Evolutionary conservation across 2,888 invertebrate genomes (phyloP), one percentile per base, ranked within the genome.

Genomic region (Drosophila multiciliata): DNA sequence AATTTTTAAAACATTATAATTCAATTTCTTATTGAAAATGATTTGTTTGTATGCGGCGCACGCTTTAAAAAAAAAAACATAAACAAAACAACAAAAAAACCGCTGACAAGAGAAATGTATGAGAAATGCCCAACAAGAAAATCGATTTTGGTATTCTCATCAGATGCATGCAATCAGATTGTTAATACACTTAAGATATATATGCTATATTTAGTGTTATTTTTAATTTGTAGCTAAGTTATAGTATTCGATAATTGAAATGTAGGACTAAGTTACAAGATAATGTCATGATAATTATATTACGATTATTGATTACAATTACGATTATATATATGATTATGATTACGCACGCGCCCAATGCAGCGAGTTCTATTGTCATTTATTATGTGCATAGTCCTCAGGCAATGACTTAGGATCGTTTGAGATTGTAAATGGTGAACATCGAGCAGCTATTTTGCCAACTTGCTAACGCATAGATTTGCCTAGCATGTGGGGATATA

Each of bases 261-360:
- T 68, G 26, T 79, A 49, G 45, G 0, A 17, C 15, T 83, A 85
- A 85, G 75, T 64, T 79, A 80, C 33, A 67, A 23, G 3, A 54
- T 72, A 77, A 87, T 82, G 77, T 76, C 82, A 84, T 70, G 63
- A 72, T 85, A 83, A 84, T 78, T 87, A 85, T 75, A 71, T 58
- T 71, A 79, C 74, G 63, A 64, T 73, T 75, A 75, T 75, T 65
- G 61, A 62, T 82, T 84, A 82, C 66, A 80, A 66, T 63, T 75
- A 77, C 59, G 52, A 76, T 82, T 73, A 82, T 73, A 59, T 73
- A 66, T 63, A 82, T 60, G 67, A 79, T 64, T 73, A 45, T 23
- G 20, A 45, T 71, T 66, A 80, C 60, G 52, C 63, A 59, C 65
- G 58, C 66, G 55, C 40, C 23, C 40, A 57, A 65, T 59, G 67